Evolutionary conservation across 2,797 vertebrate species (phyloP), one percentile per base, ranked within the genome.

Genomic region (Sus cebifrons): DNA sequence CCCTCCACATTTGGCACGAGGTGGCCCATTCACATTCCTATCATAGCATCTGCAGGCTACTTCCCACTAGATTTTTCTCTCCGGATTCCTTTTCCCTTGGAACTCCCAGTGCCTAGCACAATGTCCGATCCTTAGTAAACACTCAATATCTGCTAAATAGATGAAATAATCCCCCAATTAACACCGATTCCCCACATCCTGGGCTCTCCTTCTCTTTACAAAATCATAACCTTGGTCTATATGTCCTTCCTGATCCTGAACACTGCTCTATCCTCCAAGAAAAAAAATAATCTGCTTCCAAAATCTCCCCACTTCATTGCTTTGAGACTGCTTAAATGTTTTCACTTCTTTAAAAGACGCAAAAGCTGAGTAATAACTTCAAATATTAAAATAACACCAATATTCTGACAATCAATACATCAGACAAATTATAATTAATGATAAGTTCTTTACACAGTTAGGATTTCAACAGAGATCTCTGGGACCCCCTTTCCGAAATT

Each of bases 391-490:
- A n/a, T 54, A 64, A 21, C 25, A 49, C 49, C 64, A 70, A 14
- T 64, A 83, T 92, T 85, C 65, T 73, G 71, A 60, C 74, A 91
- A 75, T 62, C 65, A 11, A 56, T 40, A 91, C 92, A 78, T 83
- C 68, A 52, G 65, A 65, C 86, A 78, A 91, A 87, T 70, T 71
- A 40, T 32, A 64, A 96, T 70, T 77, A 91, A 89, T 3, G 7
- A 5, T 29, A 84, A 18, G 52, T 6, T 93, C 40, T 77, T 60
- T 81, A 86, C 5, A 52, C 44, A 78, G 91, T 58, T 58, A 52
- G 83, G 82, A 93, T 90, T 91, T 92, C 95, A 75, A 90, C 49
- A 82, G 74, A 79, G 70, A 85, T 40, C 83, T 94, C 40, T 11
- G 12, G 16, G 74, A 88, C 60, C 71, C 17, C 17, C 64, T 36